Evolutionary conservation across 2,113 vertebrate species (phyloP).

Genomic region (Ptilonorhynchus violaceus): DNA sequence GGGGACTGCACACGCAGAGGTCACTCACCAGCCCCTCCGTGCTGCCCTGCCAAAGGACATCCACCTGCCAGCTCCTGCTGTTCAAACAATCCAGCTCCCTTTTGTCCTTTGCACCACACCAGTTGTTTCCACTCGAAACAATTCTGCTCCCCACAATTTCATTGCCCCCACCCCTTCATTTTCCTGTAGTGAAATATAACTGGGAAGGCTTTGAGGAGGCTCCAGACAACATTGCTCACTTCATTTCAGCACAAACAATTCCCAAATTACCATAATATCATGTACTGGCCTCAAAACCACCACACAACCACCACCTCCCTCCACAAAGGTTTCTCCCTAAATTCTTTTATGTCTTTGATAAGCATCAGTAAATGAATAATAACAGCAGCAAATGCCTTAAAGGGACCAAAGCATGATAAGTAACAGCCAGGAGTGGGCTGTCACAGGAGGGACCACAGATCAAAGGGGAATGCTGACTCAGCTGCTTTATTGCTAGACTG

Average conservation of each 20-base stretch:
- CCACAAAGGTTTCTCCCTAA: not conserved
- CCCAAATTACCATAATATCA: constrained; percentile 27
- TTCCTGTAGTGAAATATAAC: constrained; percentile 18
- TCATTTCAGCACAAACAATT: constrained; percentile 35
- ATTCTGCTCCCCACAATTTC: not conserved
- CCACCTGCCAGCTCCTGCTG: not conserved
- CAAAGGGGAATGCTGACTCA: constrained; percentile 10
- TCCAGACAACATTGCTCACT: constrained; percentile 39
- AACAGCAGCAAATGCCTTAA: not conserved
- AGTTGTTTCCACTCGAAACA: not conserved
- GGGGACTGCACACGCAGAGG: not conserved
- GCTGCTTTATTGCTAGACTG: not conserved
- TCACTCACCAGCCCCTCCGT: not conserved
- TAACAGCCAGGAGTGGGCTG: not conserved
- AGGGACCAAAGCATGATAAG: not conserved
- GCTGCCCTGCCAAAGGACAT: not conserved
- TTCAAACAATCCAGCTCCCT: not conserved
- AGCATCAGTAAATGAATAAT: constrained; percentile 28
- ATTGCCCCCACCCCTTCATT: not conserved
- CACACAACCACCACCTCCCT: not conserved
- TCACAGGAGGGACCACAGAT: not conserved
- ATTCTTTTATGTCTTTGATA: constrained; percentile 45
- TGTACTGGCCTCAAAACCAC: not conserved
- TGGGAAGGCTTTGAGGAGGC: constrained; percentile 25
- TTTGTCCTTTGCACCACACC: not conserved